Base-by-base conservation (phyloP, 2,797 vertebrate species). In the Tachyglossus aculeatus region DNA sequence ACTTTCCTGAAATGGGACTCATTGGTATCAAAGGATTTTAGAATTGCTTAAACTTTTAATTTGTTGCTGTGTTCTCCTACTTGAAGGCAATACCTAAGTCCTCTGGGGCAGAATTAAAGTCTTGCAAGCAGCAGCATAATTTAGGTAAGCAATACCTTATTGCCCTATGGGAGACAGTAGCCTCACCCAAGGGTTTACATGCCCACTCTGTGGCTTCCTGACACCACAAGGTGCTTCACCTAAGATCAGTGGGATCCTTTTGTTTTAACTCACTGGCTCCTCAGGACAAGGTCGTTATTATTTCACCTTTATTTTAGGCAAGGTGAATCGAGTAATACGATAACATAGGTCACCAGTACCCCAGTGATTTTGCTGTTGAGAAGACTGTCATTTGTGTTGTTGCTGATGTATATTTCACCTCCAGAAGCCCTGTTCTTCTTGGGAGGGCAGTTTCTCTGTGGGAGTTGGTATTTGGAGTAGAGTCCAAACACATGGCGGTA, bases 91-190 rank as follows among this genome's bases (percentile, higher is more conserved):
- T 67, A 31, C 8, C 56, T 44, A 59, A 25, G 29, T 63, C 75
- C 80, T 59, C 22, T 31, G 57, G 39, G 38, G 33, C 45, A 69
- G 66, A 72, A 38, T 70, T 70, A 25, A 64, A 31, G 32, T 63
- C 40, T 48, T 31, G 5, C 32, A 43, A 62, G 11, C 32, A 58
- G 9, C n/a, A 50, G 5, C 21, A 11, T 58, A 71, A 53, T 71
- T 74, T 45, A 69, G 34, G 33, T 47, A 41, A 19, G 19, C 13
- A 50, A 3, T 9, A 27, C 45, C 51, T 3, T 61, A 10, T 68
- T 73, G 14, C 71, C 69, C 39, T 44, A 32, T 80, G 74, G 53
- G 37, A 74, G 50, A 34, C 21, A 80, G 52, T 67, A 31, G 47
- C 7, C 72, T 72, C 41, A 31, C 15, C 24, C 5, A 19, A 14